Conservation (phyloP, 2,797 vertebrate genomes). For the Scolopax bukidnonensis region DNA sequence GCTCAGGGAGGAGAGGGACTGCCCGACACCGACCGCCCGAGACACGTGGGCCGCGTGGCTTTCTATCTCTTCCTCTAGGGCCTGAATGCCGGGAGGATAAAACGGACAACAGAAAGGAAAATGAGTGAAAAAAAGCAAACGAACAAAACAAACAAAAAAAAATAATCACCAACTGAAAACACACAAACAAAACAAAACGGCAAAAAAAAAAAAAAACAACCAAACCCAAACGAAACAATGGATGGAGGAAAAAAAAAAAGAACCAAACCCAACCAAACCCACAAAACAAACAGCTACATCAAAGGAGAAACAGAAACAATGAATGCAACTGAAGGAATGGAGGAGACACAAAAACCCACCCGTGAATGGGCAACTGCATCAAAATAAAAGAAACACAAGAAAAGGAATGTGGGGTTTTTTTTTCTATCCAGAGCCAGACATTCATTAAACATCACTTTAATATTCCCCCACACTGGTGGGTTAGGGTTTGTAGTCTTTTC, state of each 20-base stretch:
- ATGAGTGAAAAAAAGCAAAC: neutral
- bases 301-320: neutral
- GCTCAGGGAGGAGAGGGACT: constrained; percentile 88
- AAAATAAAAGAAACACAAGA: constrained; percentile 4
- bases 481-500: neutral
- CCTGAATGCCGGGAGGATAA: constrained; percentile 82
- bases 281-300: neutral
- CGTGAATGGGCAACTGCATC: neutral
- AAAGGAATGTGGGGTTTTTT: neutral
- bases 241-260: neutral
- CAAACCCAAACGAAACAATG: neutral
- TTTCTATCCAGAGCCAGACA: neutral
- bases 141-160: neutral
- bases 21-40: constrained; percentile 85
- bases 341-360: neutral
- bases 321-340: constrained; percentile 8
- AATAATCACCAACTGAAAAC: too few relatives aligned
- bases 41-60: constrained; percentile 79
- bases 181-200: neutral
- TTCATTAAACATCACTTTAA: neutral
- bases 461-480: neutral
- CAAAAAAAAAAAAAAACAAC: neutral
- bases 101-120: constrained; percentile 72
- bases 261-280: too few relatives aligned
- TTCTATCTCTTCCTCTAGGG: constrained; percentile 89